Evolutionary conservation across 2,113 vertebrate genomes (phyloP), one percentile per base, ranked within the genome.

Genomic region (Rhabdornis inornatus): DNA sequence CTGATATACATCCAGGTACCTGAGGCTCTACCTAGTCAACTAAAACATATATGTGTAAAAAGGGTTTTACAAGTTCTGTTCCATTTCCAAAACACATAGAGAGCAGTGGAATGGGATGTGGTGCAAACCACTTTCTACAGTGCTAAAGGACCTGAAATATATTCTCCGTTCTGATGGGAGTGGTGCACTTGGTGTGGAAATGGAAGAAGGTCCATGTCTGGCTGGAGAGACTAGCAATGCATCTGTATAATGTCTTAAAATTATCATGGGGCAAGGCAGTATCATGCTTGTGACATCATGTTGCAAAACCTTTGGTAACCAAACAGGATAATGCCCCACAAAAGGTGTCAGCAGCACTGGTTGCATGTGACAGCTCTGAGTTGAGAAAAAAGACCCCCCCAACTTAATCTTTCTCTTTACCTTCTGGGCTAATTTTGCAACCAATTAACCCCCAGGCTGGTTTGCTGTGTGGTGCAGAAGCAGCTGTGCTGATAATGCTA

Each of bases 401-500:
- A 87, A 23, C 25, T 87, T 88, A n/a, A 28, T 88, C 39, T 59
- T 82, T 25, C 44, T 79, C 49, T 85, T 93, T 23, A 63, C 39
- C 68, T 91, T 50, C 57, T 78, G 52, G 15, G 87, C 92, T 93
- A 68, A 79, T 82, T 93, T 92, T 94, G 88, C 57, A 79, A 75
- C n/a, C 33, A 60, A 63, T 72, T 96, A 84, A 83, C 31, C 74
- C 55, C 19, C 28, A 18, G 53, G n/a, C 27, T 79, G 57, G 40
- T 87, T 79, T 93, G 21, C 85, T 72, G 70, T 37, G 23, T 40
- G 57, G n/a, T 75, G 49, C 69, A 82, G 92, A 87, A 95, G 47
- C 81, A 84, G 82, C 92, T 91, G 82, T 69, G 87, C 87, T 93
- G 92, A 72, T 87, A 53, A 72, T 72, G 87, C 87, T 91, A 75